Base-by-base conservation (phyloP, 2,797 vertebrate genomes). In the Babyrousa celebensis region DNA sequence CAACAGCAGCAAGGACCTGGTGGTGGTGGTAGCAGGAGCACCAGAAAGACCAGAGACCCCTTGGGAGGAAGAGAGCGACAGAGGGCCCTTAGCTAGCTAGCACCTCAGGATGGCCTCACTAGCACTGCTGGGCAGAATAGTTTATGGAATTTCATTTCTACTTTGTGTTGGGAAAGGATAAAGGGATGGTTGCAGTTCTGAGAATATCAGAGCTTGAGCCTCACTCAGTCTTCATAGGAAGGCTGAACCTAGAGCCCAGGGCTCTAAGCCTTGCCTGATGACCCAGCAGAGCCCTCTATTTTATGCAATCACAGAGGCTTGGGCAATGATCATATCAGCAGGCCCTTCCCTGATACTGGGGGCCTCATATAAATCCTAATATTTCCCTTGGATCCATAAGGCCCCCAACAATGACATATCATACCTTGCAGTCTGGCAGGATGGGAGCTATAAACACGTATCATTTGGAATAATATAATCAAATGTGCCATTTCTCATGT, bases 401-500 rank as follows among this genome's bases (percentile, higher is more conserved):
- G 20, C 3, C 16, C 54, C 25, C n/a, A 29, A 20, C n/a, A 58
- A 14, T 74, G 70, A 80, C 20, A 85, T 40, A 18, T 7, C 36
- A 16, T 20, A 6, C 60, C 43, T 18, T 16, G 4, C 23, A 84
- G 27, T 78, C 15, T 75, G 54, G 36, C 56, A 83, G 48, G 27
- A 85, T 18, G 29, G 68, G 36, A 93, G 14, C 40, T 86, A 70
- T n/a, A 48, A 62, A 78, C 29, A 78, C 63, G 87, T 27, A 63
- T 62, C 60, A 89, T 40, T 43, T 83, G 62, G 75, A 32, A 79
- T 78, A 83, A 17, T 17, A 1, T 84, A 65, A 43, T 85, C 12
- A 27, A 89, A 79, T 94, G 48, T 62, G 40, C 17, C 67, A 83
- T 89, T 93, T 96, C 52, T 89, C 12, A 12, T 27, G 29, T 71